Percentiles rank a stretch among this genome's conserved stretches.
These are phyloP conservation scores for Alsophila aescularia DNA, from an alignment of 2,888 invertebrate genomes.

Conservation along the genomic window DNA sequence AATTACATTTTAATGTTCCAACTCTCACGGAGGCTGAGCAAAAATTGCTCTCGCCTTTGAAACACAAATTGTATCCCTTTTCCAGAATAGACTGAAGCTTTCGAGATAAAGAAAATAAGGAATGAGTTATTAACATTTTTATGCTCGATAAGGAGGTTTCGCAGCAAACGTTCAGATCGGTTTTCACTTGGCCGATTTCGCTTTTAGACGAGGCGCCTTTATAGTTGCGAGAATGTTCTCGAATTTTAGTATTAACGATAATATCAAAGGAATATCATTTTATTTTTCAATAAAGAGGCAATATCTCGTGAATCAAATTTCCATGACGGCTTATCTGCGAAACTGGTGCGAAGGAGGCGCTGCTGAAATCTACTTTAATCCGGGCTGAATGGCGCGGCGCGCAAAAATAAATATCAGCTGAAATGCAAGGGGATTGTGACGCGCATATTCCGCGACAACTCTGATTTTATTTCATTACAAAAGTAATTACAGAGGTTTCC, in stretches of 20 bases:
- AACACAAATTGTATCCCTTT: slow-evolving; percentile 44
- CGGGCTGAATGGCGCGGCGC: slow-evolving; percentile 21
- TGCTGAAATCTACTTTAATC: slow-evolving; percentile 27
- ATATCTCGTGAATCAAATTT: slow-evolving; percentile 45
- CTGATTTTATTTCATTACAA: slow-evolving; percentile 29
- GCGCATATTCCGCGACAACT: slow-evolving; percentile 25
- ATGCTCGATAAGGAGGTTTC: slow-evolving; percentile 32
- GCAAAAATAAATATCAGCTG: slow-evolving; percentile 37
- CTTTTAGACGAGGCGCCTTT: slow-evolving; percentile 22
- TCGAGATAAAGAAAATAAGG: slow-evolving; percentile 40
- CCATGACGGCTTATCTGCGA: slow-evolving; percentile 43
- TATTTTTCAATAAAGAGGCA: slow-evolving; percentile 42
- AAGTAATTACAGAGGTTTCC: slow-evolving; percentile 30
- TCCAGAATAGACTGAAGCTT: slow-evolving; percentile 32
- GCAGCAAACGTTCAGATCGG: slow-evolving; percentile 22
- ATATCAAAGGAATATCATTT: slow-evolving; percentile 42
- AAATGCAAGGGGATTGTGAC: slow-evolving; percentile 37
- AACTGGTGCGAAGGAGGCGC: slow-evolving; percentile 25
- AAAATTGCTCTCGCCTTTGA: slow-evolving; percentile 39
- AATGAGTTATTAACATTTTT: slow-evolving; percentile 41
- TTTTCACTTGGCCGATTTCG: slow-evolving; percentile 30
- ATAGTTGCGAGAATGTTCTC: slow-evolving; percentile 33
- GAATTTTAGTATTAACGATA: slow-evolving; percentile 36
- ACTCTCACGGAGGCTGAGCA: slow-evolving; percentile 26
- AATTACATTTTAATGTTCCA: slow-evolving; percentile 29